These are phyloP conservation scores for Rostratula benghalensis DNA, from an alignment of 2,113 vertebrate species.

Conservation along the genomic window DNA sequence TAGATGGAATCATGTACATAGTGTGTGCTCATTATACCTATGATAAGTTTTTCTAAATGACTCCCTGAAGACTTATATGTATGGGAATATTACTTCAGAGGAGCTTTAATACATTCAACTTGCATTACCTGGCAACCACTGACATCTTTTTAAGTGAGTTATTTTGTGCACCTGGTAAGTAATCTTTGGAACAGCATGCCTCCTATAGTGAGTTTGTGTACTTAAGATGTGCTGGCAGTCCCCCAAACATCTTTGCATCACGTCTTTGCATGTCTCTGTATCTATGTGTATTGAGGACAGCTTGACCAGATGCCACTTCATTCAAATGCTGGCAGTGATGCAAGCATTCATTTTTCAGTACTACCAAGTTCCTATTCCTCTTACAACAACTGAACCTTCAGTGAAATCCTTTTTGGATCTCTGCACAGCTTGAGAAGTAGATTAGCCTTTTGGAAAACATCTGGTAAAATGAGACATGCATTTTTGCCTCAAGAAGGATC, in stretches of 20 bases:
- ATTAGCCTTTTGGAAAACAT: background rate
- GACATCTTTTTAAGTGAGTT: background rate
- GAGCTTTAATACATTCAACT: background rate
- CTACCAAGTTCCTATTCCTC: background rate
- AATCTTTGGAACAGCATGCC: background rate
- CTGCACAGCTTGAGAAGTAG: background rate
- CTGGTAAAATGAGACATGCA: background rate
- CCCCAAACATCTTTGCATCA: background rate
- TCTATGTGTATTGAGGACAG: background rate
- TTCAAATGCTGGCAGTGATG: background rate
- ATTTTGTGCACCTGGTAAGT: background rate
- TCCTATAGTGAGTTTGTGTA: background rate
- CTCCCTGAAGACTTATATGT: background rate
- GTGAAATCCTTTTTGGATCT: background rate
- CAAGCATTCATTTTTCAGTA: background rate
- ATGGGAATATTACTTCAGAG: background rate
- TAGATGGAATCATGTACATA: background rate
- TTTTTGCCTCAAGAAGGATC: background rate
- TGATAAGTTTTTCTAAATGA: background rate
- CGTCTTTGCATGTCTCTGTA: background rate
- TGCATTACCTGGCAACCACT: background rate
- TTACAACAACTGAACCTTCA: background rate
- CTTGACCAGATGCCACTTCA: conserved; percentile 22
- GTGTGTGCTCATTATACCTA: background rate
- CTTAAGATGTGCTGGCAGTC: background rate